Evolutionary conservation across 1,140 invertebrate genomes (phyloP), one percentile per base, ranked within the genome.

Genomic region (Pseudomyrmex flavicornis): DNA sequence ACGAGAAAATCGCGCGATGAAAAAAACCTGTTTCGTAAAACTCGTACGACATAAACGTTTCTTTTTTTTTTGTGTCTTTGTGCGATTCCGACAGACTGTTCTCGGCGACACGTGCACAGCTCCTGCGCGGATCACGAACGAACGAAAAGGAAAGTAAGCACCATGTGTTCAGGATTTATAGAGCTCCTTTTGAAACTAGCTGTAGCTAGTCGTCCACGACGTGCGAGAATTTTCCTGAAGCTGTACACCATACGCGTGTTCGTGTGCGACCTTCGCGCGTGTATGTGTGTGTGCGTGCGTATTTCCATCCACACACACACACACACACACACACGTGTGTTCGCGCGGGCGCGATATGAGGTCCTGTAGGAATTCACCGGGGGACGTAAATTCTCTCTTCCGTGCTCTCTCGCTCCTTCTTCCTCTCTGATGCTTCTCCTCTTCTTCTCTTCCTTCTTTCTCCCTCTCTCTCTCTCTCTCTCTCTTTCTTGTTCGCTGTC

Each of bases 301-400:
- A 13, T 13, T 13, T 50, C 35, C 35, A 26, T 26, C 26, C 17
- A 17, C 17, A 17, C 17, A 17, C 17, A 17, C 17, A 26, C 22
- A 26, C 22, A 26, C 22, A 52, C 56, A 50, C 61, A 66, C 50
- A 73, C 54, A n/a, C 50, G 46, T 22, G 77, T 86, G 66, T 44
- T 22, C 56, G 79, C 88, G 83, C 86, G 88, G 85, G 84, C 85
- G 88, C 85, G 91, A 93, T 92, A 92, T 90, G 91, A 92, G 92
- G 90, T 85, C 89, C 91, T 88, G 86, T 88, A 91, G 91, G 91
- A 93, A 93, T 93, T 93, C 91, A 90, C 89, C 85, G 86, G 79
- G 88, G 90, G 88, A 91, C 91, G 92, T 92, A 93, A 93, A 93
- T 93, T 93, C 88, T 89, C 83, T 35, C 35, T 35, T 35, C 70